Conservation (phyloP, 2,113 vertebrate species). For the Puffinus mauretanicus region DNA sequence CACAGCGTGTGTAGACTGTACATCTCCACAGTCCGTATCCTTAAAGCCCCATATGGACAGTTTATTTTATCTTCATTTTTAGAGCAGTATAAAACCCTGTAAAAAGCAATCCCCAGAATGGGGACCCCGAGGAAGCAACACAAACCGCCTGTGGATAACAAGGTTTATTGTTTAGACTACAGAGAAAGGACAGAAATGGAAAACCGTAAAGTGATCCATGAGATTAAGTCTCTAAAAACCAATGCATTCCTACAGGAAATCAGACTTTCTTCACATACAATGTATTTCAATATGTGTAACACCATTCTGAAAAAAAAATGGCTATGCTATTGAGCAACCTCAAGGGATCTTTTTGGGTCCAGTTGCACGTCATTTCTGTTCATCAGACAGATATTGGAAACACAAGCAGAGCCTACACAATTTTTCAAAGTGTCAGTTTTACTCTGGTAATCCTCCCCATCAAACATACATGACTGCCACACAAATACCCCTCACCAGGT, state of each 20-base stretch:
- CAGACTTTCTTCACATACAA: background rate
- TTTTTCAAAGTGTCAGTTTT: background rate
- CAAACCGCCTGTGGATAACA: background rate
- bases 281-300: background rate
- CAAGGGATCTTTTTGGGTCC: background rate
- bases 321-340: background rate
- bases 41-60: conserved; percentile 6
- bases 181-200: background rate
- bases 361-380: background rate
- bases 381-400: background rate
- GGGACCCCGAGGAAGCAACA: background rate
- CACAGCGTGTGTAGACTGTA: rapidly evolving
- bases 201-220: conserved; percentile 6
- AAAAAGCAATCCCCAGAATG: background rate
- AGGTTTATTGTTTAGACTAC: background rate
- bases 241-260: background rate
- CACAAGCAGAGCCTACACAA: background rate
- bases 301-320: background rate
- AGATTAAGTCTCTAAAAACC: background rate
- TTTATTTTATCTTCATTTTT: conserved; percentile 42
- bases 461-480: background rate
- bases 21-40: background rate
- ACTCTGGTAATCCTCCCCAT: background rate
- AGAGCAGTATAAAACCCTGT: background rate
- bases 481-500: background rate